Conservation (phyloP, 1,140 invertebrate genomes). For the Musca vetustissima region DNA sequence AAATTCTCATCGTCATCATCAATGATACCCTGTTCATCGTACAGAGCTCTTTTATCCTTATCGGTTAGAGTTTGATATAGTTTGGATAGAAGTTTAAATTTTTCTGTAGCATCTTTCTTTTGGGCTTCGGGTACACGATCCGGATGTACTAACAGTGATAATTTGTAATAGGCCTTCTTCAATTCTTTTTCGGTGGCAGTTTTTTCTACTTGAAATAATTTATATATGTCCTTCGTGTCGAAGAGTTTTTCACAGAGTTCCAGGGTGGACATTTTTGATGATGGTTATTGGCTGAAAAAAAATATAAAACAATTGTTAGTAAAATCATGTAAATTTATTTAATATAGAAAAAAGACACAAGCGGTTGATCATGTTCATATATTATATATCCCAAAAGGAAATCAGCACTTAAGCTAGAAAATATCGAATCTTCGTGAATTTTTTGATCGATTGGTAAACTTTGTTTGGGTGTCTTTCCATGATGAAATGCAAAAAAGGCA, state of each 20-base stretch:
- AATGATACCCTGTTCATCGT: constrained; percentile 85
- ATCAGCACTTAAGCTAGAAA: no score
- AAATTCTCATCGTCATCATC: constrained; percentile 73
- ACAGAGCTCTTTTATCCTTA: constrained; percentile 76
- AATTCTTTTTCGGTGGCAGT: constrained; percentile 73
- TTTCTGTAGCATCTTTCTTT: constrained; percentile 82
- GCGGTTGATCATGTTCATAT: no score
- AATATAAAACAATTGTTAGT: no score
- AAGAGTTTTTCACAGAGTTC: constrained; percentile 76
- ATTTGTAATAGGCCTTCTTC: constrained; percentile 91
- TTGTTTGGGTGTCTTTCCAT: no score
- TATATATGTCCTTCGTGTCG: constrained; percentile 72
- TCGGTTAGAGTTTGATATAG: constrained; percentile 87
- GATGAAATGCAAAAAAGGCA: no score
- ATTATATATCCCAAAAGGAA: no score
- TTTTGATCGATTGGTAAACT: no score
- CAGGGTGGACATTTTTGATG: constrained; percentile 62
- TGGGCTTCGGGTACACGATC: constrained; percentile 80
- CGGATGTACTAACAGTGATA: constrained; percentile 88
- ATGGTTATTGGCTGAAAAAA: not conserved
- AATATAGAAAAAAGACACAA: no score
- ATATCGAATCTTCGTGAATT: no score
- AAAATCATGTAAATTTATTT: no score
- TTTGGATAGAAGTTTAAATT: constrained; percentile 90
- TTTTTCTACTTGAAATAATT: constrained; percentile 68